phyloP scores from a whole-genome alignment of 2,113 vertebrate genomes.

The Microcebus griseorufus region DNA sequence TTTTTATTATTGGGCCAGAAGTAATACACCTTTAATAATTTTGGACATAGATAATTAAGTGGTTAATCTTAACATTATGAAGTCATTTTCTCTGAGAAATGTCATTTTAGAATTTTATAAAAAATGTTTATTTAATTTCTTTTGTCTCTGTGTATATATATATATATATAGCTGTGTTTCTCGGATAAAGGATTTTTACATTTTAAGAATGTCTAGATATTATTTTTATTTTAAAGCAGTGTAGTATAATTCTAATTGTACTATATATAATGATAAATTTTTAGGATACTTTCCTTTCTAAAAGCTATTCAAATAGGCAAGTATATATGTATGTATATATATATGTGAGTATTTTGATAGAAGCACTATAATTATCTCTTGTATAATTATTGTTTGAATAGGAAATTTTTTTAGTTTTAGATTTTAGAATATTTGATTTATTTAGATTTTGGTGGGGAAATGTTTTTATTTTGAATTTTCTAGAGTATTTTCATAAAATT shows the following conservation, averaged over 20 bases:
- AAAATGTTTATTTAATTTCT: not conserved
- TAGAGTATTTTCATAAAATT: slow-evolving; percentile 33
- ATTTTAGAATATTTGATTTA: slow-evolving; percentile 34
- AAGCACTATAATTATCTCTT: not conserved
- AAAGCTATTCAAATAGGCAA: not conserved
- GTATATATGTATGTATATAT: too few species aligned
- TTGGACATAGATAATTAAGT: not conserved
- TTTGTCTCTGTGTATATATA: not conserved
- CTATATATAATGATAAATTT: not conserved
- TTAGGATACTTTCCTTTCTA: not conserved
- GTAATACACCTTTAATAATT: not conserved
- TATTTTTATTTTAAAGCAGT: slow-evolving; percentile 11
- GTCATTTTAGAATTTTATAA: not conserved
- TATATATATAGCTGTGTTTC: not conserved
- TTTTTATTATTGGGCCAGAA: not conserved
- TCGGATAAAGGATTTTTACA: not conserved
- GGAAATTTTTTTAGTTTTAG: slow-evolving; percentile 19
- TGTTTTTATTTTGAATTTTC: slow-evolving; percentile 42
- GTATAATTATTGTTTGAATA: not conserved
- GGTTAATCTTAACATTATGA: not conserved
- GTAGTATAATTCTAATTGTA: not conserved
- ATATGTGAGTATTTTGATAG: not conserved
- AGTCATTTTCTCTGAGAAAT: not conserved
- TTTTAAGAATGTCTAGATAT: not conserved
- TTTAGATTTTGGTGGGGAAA: slow-evolving; percentile 32